Evolutionary conservation across 2,888 invertebrate genomes (phyloP).

Genomic region (Cosmopolites sordidus): DNA sequence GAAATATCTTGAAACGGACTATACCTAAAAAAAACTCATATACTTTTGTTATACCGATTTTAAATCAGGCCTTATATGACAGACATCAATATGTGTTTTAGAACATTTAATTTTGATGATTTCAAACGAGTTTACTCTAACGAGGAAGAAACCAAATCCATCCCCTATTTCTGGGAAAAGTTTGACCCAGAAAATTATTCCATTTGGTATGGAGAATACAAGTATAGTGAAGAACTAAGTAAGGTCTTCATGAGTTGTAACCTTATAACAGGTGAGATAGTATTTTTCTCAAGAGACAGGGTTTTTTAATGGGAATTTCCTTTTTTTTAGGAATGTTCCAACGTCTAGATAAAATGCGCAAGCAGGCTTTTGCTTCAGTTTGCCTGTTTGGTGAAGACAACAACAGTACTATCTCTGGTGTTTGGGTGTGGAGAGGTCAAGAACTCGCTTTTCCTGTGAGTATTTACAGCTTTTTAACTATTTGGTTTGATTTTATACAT

Average conservation of each 20-base stretch:
- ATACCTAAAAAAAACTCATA: no score
- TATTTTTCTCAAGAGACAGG: neutral
- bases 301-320: neutral
- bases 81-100: no score
- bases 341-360: conserved; percentile 95
- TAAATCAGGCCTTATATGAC: no score
- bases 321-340: conserved; percentile 81
- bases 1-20: no score
- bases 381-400: conserved; percentile 91
- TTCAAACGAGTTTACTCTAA: conserved; percentile 98
- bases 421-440: conserved; percentile 98
- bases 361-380: conserved; percentile 91
- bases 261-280: conserved; percentile 63
- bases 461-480: conserved; percentile 6
- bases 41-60: no score
- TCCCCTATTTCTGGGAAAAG: conserved; percentile 98
- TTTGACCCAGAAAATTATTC: conserved; percentile 95
- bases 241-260: conserved; percentile 94
- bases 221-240: conserved; percentile 86
- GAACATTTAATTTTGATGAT: conserved; percentile 91
- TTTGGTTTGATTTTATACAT: conserved; percentile 6
- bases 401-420: conserved; percentile 87
- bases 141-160: conserved; percentile 86
- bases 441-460: conserved; percentile 80
- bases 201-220: conserved; percentile 97